Conservation (phyloP, 2,888 invertebrate species). For the Leptopterna dolabrata region DNA sequence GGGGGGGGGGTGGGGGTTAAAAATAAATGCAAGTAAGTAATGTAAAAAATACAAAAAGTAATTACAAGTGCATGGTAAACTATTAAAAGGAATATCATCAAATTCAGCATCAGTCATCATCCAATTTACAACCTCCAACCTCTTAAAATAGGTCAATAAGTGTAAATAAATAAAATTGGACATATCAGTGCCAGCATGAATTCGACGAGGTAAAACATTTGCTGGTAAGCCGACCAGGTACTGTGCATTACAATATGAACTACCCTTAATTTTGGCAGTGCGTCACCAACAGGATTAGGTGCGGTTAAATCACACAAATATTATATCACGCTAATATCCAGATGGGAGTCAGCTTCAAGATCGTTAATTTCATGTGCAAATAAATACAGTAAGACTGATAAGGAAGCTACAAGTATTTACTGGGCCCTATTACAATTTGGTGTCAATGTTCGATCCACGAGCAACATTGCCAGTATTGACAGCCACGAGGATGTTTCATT, state of each 20-base stretch:
- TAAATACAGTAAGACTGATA: background rate
- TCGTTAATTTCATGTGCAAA: background rate
- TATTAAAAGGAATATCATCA: background rate
- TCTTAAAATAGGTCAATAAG: background rate
- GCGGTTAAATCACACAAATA: too few relatives aligned
- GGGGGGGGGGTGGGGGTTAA: too few relatives aligned
- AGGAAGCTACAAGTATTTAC: background rate
- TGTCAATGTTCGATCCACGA: background rate
- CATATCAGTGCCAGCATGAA: background rate
- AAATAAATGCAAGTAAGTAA: too few relatives aligned
- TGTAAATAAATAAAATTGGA: background rate
- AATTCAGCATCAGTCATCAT: background rate
- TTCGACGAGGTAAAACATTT: background rate
- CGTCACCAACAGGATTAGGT: background rate
- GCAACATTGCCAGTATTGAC: background rate
- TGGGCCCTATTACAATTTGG: background rate
- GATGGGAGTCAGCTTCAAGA: background rate
- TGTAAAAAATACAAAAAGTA: too few relatives aligned
- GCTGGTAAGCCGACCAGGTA: background rate
- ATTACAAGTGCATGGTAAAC: background rate
- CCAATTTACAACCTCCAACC: background rate
- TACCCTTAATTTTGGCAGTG: background rate
- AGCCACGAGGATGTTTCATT: background rate
- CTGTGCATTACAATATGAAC: background rate
- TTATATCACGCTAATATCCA: background rate